Percentiles rank a stretch among this genome's conserved stretches.
phyloP scores from a whole-genome alignment of 30 jellyfish, hydroid and myxozoan species.

The Aurelia sp. region DNA sequence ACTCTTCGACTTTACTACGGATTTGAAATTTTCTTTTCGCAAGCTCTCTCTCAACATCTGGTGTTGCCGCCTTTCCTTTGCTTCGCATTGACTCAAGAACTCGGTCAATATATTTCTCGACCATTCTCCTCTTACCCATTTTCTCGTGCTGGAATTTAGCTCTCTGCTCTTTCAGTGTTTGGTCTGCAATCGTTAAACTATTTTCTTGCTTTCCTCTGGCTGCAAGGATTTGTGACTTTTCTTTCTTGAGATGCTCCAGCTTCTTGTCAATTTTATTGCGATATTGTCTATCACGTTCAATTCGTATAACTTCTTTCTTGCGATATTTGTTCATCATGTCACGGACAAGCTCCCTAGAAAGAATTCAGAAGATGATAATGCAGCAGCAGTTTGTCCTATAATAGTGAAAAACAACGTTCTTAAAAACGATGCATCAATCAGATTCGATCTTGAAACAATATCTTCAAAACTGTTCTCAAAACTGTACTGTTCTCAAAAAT shows the following conservation, averaged over 20 bases:
- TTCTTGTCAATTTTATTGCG: slow-evolving; percentile 49
- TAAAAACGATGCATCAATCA: too few relatives aligned
- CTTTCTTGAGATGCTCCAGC: slow-evolving; percentile 22
- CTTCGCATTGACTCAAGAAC: slow-evolving; percentile 48
- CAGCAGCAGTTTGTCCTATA: too few relatives aligned
- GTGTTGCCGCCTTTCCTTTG: slow-evolving; percentile 8
- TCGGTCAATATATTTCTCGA: slow-evolving; percentile 62
- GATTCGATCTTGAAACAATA: too few relatives aligned
- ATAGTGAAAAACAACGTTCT: too few relatives aligned
- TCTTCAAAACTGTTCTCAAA: too few relatives aligned
- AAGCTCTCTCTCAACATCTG: slow-evolving; percentile 64
- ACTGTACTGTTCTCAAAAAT: too few relatives aligned
- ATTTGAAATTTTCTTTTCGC: slow-evolving; percentile 74
- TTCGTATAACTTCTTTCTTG: slow-evolving; percentile 65
- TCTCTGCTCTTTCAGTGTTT: slow-evolving; percentile 41
- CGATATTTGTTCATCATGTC: slow-evolving; percentile 78
- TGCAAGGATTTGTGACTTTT: slow-evolving; percentile 34
- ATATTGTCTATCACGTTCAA: slow-evolving; percentile 68
- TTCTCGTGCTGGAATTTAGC: slow-evolving; percentile 58
- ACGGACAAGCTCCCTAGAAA: slow-evolving; percentile 62
- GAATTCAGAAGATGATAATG: too few relatives aligned
- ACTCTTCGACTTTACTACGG: slow-evolving; percentile 84
- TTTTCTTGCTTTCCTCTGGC: slow-evolving; percentile 16
- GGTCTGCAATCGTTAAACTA: slow-evolving; percentile 13
- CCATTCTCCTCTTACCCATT: slow-evolving; percentile 58